Evolutionary conservation across 2,888 invertebrate genomes (phyloP).

Genomic region (Anoncus sp.): DNA sequence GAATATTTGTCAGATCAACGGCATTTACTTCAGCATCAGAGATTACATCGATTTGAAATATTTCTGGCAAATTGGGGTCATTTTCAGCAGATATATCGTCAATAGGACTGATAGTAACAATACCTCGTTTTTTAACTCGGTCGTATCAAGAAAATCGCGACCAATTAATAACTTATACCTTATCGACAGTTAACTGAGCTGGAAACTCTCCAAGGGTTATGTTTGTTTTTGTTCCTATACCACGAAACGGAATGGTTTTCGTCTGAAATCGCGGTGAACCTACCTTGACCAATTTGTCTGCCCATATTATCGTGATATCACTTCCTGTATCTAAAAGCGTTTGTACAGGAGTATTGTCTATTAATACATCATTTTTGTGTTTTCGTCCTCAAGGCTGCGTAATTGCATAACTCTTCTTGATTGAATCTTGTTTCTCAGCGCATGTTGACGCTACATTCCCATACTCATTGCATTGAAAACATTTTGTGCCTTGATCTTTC

Average conservation of each 20-base stretch:
- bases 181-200: conserved; percentile 16
- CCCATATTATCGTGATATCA: conserved; percentile 39
- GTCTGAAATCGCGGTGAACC: conserved; percentile 19
- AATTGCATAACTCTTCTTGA: conserved; percentile 20
- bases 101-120: no score
- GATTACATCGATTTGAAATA: no score
- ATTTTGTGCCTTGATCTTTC: no score
- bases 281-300: conserved; percentile 16
- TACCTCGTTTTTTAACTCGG: no score
- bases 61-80: no score
- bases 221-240: conserved; percentile 21
- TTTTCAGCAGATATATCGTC: no score
- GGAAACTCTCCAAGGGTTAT: conserved; percentile 26
- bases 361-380: conserved; percentile 31
- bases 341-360: conserved; percentile 19
- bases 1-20: no score
- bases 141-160: conserved; percentile 10
- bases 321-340: conserved; percentile 39
- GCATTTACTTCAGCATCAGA: no score
- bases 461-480: no score
- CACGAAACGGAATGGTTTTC: conserved; percentile 14
- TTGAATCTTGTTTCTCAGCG: no score
- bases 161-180: conserved; percentile 17
- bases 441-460: no score
- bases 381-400: background rate